phyloP scores from a whole-genome alignment of 2,113 vertebrate genomes.

The Ptilorrhoa leucosticta region DNA sequence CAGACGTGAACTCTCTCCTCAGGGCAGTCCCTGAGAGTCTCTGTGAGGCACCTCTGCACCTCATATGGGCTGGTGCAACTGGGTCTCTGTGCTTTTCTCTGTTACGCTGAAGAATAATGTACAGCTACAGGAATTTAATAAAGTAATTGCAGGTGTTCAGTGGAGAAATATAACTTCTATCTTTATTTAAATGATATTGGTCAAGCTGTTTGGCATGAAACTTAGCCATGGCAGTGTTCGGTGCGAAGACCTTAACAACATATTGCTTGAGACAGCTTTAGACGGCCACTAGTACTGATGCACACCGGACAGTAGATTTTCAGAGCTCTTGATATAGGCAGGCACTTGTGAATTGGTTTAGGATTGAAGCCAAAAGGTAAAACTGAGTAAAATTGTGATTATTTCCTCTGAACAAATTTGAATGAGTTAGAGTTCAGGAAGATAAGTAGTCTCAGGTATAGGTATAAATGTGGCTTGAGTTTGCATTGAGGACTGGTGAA shows the following conservation, averaged over 20 bases:
- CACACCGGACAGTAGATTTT: neutral
- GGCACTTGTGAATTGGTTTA: neutral
- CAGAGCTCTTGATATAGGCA: neutral
- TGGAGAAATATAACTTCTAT: neutral
- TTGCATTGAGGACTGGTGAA: neutral
- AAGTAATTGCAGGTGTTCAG: neutral
- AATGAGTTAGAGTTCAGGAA: neutral
- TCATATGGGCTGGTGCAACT: accelerated
- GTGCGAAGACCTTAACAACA: neutral
- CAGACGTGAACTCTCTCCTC: neutral
- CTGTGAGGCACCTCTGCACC: neutral
- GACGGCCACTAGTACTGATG: neutral
- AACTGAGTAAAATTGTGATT: neutral
- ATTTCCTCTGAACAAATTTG: neutral
- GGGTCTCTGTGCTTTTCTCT: neutral
- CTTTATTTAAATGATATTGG: neutral
- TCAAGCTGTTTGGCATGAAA: neutral
- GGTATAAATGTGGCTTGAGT: neutral
- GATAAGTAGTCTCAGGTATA: neutral
- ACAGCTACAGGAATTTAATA: neutral
- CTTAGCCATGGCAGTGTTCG: neutral
- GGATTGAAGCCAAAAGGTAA: neutral
- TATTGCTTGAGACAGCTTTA: neutral
- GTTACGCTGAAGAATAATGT: neutral
- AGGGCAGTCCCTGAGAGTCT: neutral